These are phyloP conservation scores for Ditylenchus weischeri DNA, from an alignment of 2,888 invertebrate genomes.

Conservation along the genomic window DNA sequence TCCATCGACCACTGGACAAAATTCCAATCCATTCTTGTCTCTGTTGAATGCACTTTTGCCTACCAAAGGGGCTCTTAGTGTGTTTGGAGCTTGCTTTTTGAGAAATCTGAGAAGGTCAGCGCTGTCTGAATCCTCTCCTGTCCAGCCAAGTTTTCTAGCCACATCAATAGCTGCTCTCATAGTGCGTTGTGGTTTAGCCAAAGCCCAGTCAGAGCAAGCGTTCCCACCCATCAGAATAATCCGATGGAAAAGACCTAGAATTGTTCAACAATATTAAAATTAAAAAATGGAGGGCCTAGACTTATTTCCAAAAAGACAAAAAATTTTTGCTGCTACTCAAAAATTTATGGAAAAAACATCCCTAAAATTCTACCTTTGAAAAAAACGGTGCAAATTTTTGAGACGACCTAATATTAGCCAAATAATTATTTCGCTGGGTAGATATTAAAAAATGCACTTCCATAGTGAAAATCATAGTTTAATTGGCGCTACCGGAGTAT, in stretches of 20 bases:
- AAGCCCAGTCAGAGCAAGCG: slow-evolving; percentile 34
- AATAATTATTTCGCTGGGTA: neutral
- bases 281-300: neutral
- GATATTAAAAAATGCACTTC: too few relatives aligned
- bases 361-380: too few relatives aligned
- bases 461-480: too few relatives aligned
- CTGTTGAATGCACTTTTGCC: slow-evolving; percentile 33
- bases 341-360: too few relatives aligned
- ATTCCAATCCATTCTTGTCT: slow-evolving; percentile 33
- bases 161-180: slow-evolving; percentile 22
- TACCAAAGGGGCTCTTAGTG: slow-evolving; percentile 26
- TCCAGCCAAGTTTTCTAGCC: slow-evolving; percentile 2
- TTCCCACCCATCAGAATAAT: slow-evolving; percentile 38
- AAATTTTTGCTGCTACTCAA: slow-evolving; percentile 1
- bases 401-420: too few relatives aligned
- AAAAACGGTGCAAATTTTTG: too few relatives aligned
- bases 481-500: too few relatives aligned
- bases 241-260: slow-evolving; percentile 30
- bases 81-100: slow-evolving; percentile 25
- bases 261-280: neutral
- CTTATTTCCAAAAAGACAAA: neutral
- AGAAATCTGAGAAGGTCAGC: slow-evolving; percentile 26
- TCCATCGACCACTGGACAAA: slow-evolving; percentile 34
- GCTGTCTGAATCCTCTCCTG: neutral
- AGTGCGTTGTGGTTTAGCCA: slow-evolving; percentile 23